Percentiles rank a stretch among this genome's conserved stretches.
Conservation (phyloP, 2,797 vertebrate species). For the Pangasius mekongensis region DNA sequence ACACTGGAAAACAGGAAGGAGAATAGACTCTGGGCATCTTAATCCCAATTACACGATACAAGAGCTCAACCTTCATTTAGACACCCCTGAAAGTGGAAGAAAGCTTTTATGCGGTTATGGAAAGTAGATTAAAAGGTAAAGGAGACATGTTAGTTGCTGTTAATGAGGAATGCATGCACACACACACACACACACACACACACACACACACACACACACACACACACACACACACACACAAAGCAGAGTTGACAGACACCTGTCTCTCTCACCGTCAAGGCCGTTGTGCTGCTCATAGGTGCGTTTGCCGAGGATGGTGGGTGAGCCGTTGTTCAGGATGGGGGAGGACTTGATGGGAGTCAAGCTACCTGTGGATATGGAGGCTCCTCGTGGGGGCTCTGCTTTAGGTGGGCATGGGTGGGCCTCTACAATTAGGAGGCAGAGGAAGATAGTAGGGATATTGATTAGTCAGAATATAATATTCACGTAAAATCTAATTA, state of each 20-base stretch:
- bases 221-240: not conserved
- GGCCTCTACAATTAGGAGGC: slow-evolving; percentile 77
- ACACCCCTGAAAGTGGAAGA: not conserved
- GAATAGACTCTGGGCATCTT: not conserved
- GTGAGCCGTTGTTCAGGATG: slow-evolving; percentile 95
- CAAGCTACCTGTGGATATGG: slow-evolving; percentile 85
- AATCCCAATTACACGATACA: not conserved
- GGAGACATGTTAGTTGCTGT: not conserved
- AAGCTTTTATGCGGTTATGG: slow-evolving; percentile 3
- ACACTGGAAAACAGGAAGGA: not conserved
- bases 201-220: not conserved
- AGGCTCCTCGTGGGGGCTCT: slow-evolving; percentile 80
- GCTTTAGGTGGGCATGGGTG: slow-evolving; percentile 90
- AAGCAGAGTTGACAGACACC: not conserved
- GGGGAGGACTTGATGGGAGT: slow-evolving; percentile 90
- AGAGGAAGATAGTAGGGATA: not conserved
- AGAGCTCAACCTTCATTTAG: not conserved
- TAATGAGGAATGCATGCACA: not conserved
- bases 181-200: not conserved
- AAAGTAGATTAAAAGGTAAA: not conserved
- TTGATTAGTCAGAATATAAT: not conserved
- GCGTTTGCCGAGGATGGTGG: slow-evolving; percentile 96
- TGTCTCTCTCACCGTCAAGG: slow-evolving; percentile 84
- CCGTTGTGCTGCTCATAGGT: slow-evolving; percentile 97
- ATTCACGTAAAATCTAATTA: not conserved